Base-by-base conservation (phyloP, 2,888 invertebrate species). In the Catocala fraxini region DNA sequence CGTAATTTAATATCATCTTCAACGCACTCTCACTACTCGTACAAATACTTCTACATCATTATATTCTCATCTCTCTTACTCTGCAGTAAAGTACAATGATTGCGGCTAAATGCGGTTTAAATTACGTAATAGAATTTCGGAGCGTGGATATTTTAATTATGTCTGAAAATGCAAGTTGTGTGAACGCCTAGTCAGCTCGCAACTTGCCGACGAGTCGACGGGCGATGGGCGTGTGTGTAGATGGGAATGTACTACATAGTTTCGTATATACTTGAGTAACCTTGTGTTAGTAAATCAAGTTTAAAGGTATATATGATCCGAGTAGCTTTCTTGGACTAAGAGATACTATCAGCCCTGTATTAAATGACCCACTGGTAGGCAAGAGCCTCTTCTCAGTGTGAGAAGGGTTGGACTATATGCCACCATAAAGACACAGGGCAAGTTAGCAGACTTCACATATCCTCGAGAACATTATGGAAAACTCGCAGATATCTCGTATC, bases 71-170 rank as follows among this genome's bases (percentile, higher is more conserved):
- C 15, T 15, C 11, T 15, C 9, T 7, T 10, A 46, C 35, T 39
- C 35, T 6, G 5, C 33, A 48, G 33, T 54, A 62, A 66, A 72
- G 63, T 57, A 66, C 60, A 63, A 73, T 64, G 65, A 71, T 66
- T 71, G 43, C 64, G 68, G 58, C 57, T 57, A 51, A 77, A 73
- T 65, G 55, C 57, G 39, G 72, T 78, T 78, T 81, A 79, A 81
- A 81, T 84, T 84, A 79, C 83, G 76, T 83, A 81, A 84, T 81
- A 84, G 78, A 77, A 85, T 84, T 82, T 72, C 70, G 77, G 62
- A 64, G 68, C 73, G 76, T 75, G 81, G 77, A 86, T 81, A 85
- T 86, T 85, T 86, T 85, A 87, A 87, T 86, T 84, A 80, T 82
- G 83, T 80, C 79, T 80, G 80, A 84, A 85, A 84, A 83, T 84